Percentiles rank a stretch among this genome's conserved stretches.
These are phyloP conservation scores for Bombus terrestris DNA, from an alignment of 1,140 invertebrate genomes.

Conservation along the genomic window DNA sequence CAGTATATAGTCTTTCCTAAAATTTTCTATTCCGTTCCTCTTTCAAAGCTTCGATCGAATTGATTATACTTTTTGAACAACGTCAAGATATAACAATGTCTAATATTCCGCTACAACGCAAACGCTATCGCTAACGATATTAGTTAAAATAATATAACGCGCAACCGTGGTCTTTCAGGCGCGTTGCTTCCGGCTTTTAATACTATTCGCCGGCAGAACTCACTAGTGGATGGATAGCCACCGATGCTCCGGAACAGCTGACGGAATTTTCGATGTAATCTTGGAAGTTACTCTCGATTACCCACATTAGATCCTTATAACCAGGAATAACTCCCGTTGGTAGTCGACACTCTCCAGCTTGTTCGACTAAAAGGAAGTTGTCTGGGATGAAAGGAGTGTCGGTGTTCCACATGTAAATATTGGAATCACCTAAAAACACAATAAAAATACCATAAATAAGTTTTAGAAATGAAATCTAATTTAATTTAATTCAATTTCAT, in stretches of 20 bases:
- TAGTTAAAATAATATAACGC: background rate
- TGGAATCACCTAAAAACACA: slow-evolving; percentile 80
- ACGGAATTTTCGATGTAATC: slow-evolving; percentile 85
- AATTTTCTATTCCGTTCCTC: background rate
- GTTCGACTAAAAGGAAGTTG: slow-evolving; percentile 84
- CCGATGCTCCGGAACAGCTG: slow-evolving; percentile 84
- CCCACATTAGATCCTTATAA: slow-evolving; percentile 84
- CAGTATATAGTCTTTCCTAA: background rate
- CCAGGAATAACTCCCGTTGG: slow-evolving; percentile 85
- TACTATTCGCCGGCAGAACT: slow-evolving; percentile 68
- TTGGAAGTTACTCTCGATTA: slow-evolving; percentile 86
- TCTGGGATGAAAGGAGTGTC: slow-evolving; percentile 83
- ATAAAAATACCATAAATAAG: background rate
- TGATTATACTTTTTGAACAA: background rate
- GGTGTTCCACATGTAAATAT: slow-evolving; percentile 86
- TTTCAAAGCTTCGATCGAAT: background rate
- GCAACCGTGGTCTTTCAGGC: too few species aligned
- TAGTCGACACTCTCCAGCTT: slow-evolving; percentile 84
- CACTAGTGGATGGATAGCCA: slow-evolving; percentile 83
- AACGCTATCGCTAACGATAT: background rate
- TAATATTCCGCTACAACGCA: background rate
- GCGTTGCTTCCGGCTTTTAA: background rate
- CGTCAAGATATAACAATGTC: background rate
- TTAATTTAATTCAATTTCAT: background rate
- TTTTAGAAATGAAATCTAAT: background rate